Evolutionary conservation across 2,888 invertebrate genomes (phyloP).

Genomic region (Drosophila lacicola): DNA sequence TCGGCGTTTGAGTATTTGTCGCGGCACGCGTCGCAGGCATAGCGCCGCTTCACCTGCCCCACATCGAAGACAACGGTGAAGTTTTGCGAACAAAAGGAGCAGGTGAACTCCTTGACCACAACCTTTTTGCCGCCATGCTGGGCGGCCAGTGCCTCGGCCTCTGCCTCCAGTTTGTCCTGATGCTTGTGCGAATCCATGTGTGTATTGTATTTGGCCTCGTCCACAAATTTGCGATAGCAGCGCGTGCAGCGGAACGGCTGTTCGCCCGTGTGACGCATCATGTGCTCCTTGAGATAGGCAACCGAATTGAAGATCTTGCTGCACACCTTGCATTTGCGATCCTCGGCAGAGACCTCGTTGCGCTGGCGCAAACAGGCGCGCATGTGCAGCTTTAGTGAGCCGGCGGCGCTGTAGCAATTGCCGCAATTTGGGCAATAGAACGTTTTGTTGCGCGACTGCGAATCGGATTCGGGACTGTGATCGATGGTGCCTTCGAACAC

Average conservation of each 20-base stretch:
- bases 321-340: slow-evolving; percentile 84
- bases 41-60: slow-evolving; percentile 84
- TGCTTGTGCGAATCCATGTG: slow-evolving; percentile 84
- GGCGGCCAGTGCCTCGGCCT: slow-evolving; percentile 76
- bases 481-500: slow-evolving; percentile 67
- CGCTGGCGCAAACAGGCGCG: slow-evolving; percentile 84
- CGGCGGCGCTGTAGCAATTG: slow-evolving; percentile 84
- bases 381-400: slow-evolving; percentile 84
- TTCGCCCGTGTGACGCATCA: slow-evolving; percentile 84
- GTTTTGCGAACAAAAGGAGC: slow-evolving; percentile 83
- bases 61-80: slow-evolving; percentile 85
- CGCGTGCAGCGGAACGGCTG: slow-evolving; percentile 83
- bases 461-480: slow-evolving; percentile 56
- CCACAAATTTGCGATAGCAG: slow-evolving; percentile 84
- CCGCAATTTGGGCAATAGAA: slow-evolving; percentile 85
- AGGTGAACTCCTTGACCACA: slow-evolving; percentile 83
- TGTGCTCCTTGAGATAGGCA: slow-evolving; percentile 84
- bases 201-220: slow-evolving; percentile 80
- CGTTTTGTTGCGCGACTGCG: slow-evolving; percentile 71
- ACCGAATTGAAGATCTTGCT: slow-evolving; percentile 84
- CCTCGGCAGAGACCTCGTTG: slow-evolving; percentile 80
- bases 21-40: slow-evolving; percentile 84
- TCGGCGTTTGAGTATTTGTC: slow-evolving; percentile 85
- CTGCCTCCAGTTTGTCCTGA: slow-evolving; percentile 83
- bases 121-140: slow-evolving; percentile 83